Evolutionary conservation across 2,888 invertebrate genomes (phyloP), one percentile per base, ranked within the genome.

Genomic region (Xylota sylvarum): DNA sequence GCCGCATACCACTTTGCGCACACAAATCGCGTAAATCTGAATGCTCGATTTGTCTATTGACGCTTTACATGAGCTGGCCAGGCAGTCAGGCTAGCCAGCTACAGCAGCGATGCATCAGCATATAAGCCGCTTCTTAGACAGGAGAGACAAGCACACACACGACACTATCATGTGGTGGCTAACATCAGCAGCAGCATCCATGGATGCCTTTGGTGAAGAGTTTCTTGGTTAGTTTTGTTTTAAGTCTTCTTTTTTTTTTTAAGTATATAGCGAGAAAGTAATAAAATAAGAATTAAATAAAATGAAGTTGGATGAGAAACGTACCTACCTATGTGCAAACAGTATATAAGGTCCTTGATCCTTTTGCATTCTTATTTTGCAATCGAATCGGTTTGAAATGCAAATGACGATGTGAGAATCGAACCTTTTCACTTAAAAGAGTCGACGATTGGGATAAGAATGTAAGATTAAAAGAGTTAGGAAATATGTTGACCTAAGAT

Each of bases 41-140:
- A 86, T 86, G 85, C 85, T 86, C 85, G 85, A 86, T 86, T 86
- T 81, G 85, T 86, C 85, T 86, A 86, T 81, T 86, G 85, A 86
- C 81, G 85, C 77, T 86, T 86, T 77, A 86, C 85, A 85, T 81
- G 81, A 72, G 56, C 81, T 62, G 60, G 64, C 73, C 55, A 67
- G 43, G 69, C 56, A 56, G 79, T 62, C 62, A 55, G 46, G 58
- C 50, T 32, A 65, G 30, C 35, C 17, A 14, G 43, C 27, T 23
- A 27, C 77, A 52, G 14, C 30, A 10, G 56, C 35, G 30, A 43
- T 72, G 52, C 78, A 67, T 65, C 56, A 76, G 77, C 82, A 73
- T 62, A 72, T 73, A 74, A 70, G 67, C 55, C 19, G 64, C 74
- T 74, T 80, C 80, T 80, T 74, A 50, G 74, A 52, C 64, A 74